A percentile compares a stretch with the other conserved stretches of the same genome.
phyloP scores from a whole-genome alignment of 2,888 invertebrate genomes.

The Drosophila mimica region DNA sequence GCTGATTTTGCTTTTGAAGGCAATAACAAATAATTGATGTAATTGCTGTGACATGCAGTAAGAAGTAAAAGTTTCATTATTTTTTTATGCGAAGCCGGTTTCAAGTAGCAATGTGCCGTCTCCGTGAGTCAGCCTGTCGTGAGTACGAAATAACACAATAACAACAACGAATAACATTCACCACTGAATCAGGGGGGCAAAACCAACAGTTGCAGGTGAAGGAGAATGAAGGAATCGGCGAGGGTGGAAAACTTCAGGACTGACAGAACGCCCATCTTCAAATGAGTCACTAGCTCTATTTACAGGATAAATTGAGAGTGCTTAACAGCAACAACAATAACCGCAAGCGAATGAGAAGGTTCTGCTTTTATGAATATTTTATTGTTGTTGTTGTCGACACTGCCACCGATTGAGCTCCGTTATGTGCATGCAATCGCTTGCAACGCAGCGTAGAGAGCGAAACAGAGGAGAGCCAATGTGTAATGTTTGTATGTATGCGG shows the following conservation, averaged over 20 bases:
- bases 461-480: slow-evolving; percentile 17
- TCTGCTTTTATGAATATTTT: slow-evolving; percentile 1
- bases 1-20: slow-evolving; percentile 39
- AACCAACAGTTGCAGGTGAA: neutral
- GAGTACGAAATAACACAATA: slow-evolving; percentile 32
- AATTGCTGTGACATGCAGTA: slow-evolving; percentile 17
- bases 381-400: slow-evolving; percentile 16
- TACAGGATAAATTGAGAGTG: slow-evolving; percentile 4
- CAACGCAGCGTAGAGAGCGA: slow-evolving; percentile 28
- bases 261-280: slow-evolving; percentile 1
- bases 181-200: slow-evolving; percentile 22
- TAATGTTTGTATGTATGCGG: slow-evolving; percentile 15
- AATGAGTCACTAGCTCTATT: slow-evolving; percentile 27
- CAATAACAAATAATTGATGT: slow-evolving; percentile 33
- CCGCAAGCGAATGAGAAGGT: slow-evolving; percentile 59
- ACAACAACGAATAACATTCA: slow-evolving; percentile 33
- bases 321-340: slow-evolving; percentile 23
- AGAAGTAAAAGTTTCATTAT: neutral
- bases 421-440: slow-evolving; percentile 48
- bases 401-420: slow-evolving; percentile 25
- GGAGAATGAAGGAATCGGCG: neutral
- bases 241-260: slow-evolving; percentile 8
- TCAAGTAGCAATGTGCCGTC: slow-evolving; percentile 16
- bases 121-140: slow-evolving; percentile 49
- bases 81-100: slow-evolving; percentile 50